phyloP scores from a whole-genome alignment of 2,797 vertebrate genomes.

The Rhynchotus rufescens region DNA sequence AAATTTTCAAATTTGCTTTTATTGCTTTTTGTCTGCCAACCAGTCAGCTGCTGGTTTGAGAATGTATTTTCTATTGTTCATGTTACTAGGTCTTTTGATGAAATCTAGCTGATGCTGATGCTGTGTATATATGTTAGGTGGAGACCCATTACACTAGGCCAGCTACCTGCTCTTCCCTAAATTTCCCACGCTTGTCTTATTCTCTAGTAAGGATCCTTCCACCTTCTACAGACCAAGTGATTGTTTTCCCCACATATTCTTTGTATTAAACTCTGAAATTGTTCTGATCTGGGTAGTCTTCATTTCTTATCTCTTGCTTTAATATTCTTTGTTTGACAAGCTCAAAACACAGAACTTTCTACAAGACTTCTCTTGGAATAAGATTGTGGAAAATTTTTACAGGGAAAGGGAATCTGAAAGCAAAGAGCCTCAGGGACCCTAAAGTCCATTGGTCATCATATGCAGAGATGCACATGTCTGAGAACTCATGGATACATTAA shows the following conservation, averaged over 20 bases:
- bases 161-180: neutral
- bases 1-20: neutral
- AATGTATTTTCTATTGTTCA: neutral
- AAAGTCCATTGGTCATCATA: neutral
- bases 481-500: neutral
- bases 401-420: neutral
- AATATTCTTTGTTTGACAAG: neutral
- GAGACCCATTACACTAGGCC: neutral
- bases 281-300: neutral
- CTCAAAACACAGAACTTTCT: neutral
- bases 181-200: neutral
- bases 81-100: neutral
- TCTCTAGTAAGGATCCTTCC: neutral
- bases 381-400: neutral
- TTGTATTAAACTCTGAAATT: neutral
- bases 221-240: neutral
- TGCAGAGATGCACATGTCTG: too few relatives aligned
- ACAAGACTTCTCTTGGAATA: neutral
- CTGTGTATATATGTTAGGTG: neutral
- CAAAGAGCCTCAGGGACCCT: neutral
- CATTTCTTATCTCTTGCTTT: neutral
- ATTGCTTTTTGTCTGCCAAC: neutral
- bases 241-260: neutral
- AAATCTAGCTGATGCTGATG: neutral
- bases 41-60: neutral